Conservation (phyloP, 2,888 invertebrate species). For the Ethmia dodecea region DNA sequence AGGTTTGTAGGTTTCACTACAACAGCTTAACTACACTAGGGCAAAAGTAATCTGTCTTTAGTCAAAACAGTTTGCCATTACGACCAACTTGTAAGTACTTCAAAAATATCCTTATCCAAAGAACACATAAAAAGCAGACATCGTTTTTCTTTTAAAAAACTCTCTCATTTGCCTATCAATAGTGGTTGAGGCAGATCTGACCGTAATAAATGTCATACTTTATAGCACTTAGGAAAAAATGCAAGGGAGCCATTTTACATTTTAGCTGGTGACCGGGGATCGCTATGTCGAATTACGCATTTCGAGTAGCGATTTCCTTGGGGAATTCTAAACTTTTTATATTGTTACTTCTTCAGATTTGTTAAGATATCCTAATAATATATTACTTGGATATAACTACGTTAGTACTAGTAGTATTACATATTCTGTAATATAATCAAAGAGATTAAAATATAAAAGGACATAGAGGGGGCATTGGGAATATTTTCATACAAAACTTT, state of each 20-base stretch:
- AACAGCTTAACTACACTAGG: too few relatives aligned
- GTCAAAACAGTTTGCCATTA: constrained; percentile 33
- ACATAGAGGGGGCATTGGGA: too few relatives aligned
- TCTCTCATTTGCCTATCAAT: constrained; percentile 79
- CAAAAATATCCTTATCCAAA: constrained; percentile 66
- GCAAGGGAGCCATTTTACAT: constrained; percentile 77
- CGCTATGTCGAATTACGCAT: constrained; percentile 67
- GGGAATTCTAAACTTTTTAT: constrained; percentile 56
- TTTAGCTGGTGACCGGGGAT: constrained; percentile 69
- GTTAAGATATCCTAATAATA: too few relatives aligned
- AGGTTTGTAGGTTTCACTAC: too few relatives aligned
- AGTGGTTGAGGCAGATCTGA: constrained; percentile 76
- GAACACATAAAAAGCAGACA: constrained; percentile 77
- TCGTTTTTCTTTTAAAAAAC: constrained; percentile 78
- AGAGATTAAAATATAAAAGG: too few relatives aligned
- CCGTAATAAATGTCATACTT: constrained; percentile 78
- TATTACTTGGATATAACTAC: too few relatives aligned
- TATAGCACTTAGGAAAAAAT: constrained; percentile 75
- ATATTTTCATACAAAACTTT: too few relatives aligned
- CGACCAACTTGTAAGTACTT: constrained; percentile 49
- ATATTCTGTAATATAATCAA: too few relatives aligned
- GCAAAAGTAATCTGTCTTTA: too few relatives aligned
- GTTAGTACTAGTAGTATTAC: too few relatives aligned
- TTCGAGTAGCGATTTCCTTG: constrained; percentile 65
- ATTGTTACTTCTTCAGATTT: too few relatives aligned